Evolutionary conservation across 2,113 vertebrate genomes (phyloP).

Genomic region (Penelope pileata): DNA sequence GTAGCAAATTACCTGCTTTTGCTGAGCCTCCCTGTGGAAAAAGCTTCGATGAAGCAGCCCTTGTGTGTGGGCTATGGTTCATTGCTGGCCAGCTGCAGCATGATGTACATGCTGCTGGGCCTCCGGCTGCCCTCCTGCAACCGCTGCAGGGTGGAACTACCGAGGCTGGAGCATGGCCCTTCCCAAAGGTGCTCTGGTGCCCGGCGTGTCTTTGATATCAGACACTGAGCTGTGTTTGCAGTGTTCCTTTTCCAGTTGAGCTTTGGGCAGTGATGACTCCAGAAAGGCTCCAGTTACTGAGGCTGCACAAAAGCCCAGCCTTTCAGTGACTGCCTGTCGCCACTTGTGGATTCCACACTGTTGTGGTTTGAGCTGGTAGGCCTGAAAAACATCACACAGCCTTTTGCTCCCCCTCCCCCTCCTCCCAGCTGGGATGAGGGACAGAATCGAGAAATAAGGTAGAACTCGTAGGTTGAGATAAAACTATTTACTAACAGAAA

Average conservation of each 20-base stretch:
- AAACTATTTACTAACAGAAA: too few species aligned
- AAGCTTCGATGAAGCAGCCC: background rate
- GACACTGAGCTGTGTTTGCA: rapidly evolving
- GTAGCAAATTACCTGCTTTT: background rate
- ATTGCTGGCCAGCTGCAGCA: rapidly evolving
- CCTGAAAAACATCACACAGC: too few species aligned
- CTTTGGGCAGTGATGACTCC: background rate
- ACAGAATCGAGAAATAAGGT: too few species aligned
- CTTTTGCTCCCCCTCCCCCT: too few species aligned
- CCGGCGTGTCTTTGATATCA: background rate
- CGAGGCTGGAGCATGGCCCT: rapidly evolving
- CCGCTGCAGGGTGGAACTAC: background rate
- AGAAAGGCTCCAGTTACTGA: background rate
- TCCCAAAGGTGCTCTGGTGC: background rate
- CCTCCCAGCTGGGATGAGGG: too few species aligned
- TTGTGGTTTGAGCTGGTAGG: too few species aligned
- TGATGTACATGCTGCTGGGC: background rate
- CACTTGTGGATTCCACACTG: background rate
- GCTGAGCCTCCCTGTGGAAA: background rate
- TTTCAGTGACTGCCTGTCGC: background rate
- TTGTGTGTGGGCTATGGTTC: rapidly evolving
- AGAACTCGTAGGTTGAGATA: too few species aligned
- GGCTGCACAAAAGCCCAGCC: background rate
- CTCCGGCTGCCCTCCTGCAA: rapidly evolving
- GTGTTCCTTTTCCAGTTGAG: background rate